Base-by-base conservation (phyloP, 2,888 invertebrate genomes). In the Heterodera filipjevi region DNA sequence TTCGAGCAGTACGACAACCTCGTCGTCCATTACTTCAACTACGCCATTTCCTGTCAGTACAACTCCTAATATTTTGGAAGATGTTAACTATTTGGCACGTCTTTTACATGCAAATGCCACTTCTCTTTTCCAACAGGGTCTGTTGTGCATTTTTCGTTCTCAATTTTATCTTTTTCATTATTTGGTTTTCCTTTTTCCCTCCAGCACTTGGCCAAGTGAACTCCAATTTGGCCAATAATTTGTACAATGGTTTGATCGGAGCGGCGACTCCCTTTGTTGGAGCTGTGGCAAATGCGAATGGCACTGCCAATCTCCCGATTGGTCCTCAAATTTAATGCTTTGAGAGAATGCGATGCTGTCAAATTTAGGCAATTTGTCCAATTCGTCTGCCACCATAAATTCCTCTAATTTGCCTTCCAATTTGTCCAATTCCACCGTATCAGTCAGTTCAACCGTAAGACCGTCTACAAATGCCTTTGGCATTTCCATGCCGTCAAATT, bases 71-170 rank as follows among this genome's bases (percentile, higher is more conserved):
- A 68, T 68, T 35, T 35, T 68, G 33, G 35, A 35, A 3, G 68
- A 68, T 35, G 32, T 68, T 14, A 33, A 68, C 33, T 27, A 35
- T 68, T 35, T 68, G 68, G 27, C 33, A 10, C 39, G 27, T 2
- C 22, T 73, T 46, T 44, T 73, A n/a, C 73, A 73, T 22, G 35
- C 32, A 32, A 68, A 68, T 35, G 68, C 68, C 19, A 68, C 68
- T 33, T 35, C 35, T 22, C 68, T 68, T 19, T 68, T 68, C 22
- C 68, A 68, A 35, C 68, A 68, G 33, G 68, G 68, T 68, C 27
- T 3, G 16, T 35, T 27, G 2, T 0, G 30, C 64, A 49, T 49
- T 49, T 19, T 49, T 49, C 49, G 10, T 49, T 6, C 3, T 49
- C 16, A 12, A 49, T 49, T 49, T 49, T 49, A 14, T 49, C 3